Conservation (phyloP, 2,797 vertebrate genomes). For the Orestias chungarensis region DNA sequence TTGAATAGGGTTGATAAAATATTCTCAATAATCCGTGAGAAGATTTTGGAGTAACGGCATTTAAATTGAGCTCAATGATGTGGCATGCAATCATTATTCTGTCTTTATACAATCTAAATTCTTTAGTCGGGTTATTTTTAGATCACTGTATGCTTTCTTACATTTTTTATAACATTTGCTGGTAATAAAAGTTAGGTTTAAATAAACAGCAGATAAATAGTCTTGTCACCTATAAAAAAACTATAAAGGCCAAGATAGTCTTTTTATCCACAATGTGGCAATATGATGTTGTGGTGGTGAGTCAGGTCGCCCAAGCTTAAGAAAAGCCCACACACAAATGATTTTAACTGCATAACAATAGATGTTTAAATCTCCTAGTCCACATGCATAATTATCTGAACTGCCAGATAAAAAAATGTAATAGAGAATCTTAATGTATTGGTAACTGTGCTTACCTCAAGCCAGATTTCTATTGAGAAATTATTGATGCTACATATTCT, state of each 20-base stretch:
- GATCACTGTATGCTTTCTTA: no score
- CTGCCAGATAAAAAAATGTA: no score
- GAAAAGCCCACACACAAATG: not conserved
- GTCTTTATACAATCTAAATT: no score
- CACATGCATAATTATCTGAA: not conserved
- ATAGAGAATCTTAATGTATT: no score
- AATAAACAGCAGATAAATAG: not conserved
- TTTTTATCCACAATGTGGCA: conserved; percentile 42
- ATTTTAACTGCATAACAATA: not conserved
- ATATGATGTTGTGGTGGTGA: not conserved
- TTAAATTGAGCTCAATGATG: no score
- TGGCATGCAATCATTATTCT: no score
- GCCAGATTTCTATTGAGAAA: not conserved
- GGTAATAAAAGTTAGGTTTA: not conserved
- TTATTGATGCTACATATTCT: not conserved
- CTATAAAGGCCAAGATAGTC: not conserved
- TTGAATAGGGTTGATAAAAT: no score
- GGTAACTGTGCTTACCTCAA: no score
- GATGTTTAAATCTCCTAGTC: not conserved
- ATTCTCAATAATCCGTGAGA: no score
- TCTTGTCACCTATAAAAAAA: not conserved
- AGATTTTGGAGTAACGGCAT: no score
- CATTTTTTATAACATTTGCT: no score
- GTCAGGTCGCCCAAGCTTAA: not conserved
- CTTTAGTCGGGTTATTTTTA: no score